Conservation (phyloP, 2,888 invertebrate genomes). For the Trichopria drosophilae region DNA sequence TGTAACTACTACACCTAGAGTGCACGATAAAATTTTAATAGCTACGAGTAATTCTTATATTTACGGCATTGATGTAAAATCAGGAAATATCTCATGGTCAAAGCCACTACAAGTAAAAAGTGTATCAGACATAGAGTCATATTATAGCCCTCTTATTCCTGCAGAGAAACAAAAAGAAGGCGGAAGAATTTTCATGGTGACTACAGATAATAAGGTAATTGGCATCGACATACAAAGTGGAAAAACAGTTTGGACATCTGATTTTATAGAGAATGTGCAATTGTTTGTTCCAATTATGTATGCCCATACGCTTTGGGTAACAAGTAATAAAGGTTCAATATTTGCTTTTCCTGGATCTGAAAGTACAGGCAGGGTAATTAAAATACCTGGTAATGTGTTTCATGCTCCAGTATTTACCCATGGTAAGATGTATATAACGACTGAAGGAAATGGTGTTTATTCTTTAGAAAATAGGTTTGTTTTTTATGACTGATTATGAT, state of each 20-base stretch:
- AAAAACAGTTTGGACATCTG: constrained; percentile 21
- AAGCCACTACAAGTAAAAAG: constrained; percentile 21
- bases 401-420: constrained; percentile 23
- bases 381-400: constrained; percentile 22
- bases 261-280: constrained; percentile 21
- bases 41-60: constrained; percentile 19
- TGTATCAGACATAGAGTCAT: constrained; percentile 20
- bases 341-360: constrained; percentile 20
- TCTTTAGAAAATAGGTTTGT: constrained; percentile 26
- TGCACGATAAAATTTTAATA: constrained; percentile 20
- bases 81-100: constrained; percentile 21
- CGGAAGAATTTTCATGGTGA: constrained; percentile 20
- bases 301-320: constrained; percentile 22
- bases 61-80: constrained; percentile 19
- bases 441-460: constrained; percentile 23
- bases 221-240: constrained; percentile 17
- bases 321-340: constrained; percentile 21
- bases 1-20: constrained; percentile 22
- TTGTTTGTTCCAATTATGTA: constrained; percentile 21
- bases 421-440: constrained; percentile 22
- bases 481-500: constrained; percentile 27
- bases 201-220: constrained; percentile 16
- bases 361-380: constrained; percentile 19
- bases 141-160: constrained; percentile 22
- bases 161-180: constrained; percentile 18